Evolutionary conservation across 2,113 vertebrate genomes (phyloP).

Genomic region (Crotalus horridus): DNA sequence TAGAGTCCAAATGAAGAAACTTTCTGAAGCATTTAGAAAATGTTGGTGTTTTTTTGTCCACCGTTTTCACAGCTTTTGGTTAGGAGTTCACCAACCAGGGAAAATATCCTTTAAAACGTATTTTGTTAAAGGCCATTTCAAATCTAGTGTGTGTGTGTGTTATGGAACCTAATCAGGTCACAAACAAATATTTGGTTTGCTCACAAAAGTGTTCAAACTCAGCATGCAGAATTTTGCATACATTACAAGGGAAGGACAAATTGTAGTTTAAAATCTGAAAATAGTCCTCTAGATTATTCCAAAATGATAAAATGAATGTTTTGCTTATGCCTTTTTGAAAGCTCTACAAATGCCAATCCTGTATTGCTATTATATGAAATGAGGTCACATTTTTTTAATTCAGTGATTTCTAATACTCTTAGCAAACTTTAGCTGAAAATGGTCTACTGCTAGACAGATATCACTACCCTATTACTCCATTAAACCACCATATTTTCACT

Average conservation of each 20-base stretch:
- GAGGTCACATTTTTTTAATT: conserved; percentile 5
- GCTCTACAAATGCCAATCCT: background rate
- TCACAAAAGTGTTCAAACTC: background rate
- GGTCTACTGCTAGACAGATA: background rate
- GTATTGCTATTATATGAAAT: background rate
- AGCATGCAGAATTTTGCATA: background rate
- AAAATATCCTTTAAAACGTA: background rate
- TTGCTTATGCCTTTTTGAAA: conserved; percentile 1
- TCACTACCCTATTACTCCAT: background rate
- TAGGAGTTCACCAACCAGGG: background rate
- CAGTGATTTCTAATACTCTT: background rate
- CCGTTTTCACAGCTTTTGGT: background rate
- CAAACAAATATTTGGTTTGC: background rate
- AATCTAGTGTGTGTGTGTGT: too few species aligned
- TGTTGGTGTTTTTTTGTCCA: background rate
- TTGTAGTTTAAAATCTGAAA: background rate
- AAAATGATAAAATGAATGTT: background rate
- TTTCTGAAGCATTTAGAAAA: background rate
- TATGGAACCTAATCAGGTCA: background rate
- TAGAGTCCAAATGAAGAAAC: background rate
- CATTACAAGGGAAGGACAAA: background rate
- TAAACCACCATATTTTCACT: background rate
- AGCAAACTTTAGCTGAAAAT: background rate
- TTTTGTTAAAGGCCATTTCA: background rate
- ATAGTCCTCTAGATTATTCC: background rate